A percentile compares a stretch with the other conserved stretches of the same genome.
phyloP scores from a whole-genome alignment of 2,113 vertebrate genomes.

The Mesitornis unicolor region DNA sequence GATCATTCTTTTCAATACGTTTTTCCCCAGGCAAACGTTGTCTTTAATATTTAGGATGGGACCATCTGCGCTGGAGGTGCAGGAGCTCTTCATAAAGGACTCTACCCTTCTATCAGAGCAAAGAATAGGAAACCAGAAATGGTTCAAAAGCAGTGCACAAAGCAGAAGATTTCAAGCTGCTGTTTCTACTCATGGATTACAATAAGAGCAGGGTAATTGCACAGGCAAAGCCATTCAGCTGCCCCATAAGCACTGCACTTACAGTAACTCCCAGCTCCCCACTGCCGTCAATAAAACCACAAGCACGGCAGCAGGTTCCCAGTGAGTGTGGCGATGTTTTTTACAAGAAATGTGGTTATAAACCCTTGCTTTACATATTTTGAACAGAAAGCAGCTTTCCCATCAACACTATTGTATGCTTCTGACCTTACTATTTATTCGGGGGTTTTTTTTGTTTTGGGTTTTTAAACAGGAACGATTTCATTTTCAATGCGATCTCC shows the following conservation, averaged over 20 bases:
- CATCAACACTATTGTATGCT: neutral
- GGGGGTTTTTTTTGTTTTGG: too few species aligned
- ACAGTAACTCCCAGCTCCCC: neutral
- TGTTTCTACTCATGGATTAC: neutral
- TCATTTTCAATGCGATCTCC: neutral
- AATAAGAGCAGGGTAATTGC: neutral
- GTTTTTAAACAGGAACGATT: neutral
- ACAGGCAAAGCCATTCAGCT: neutral
- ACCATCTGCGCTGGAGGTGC: neutral
- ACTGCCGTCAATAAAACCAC: neutral
- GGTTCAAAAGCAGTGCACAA: neutral
- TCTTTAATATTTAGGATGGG: neutral
- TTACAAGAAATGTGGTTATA: neutral
- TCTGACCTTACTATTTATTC: neutral
- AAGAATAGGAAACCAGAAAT: neutral
- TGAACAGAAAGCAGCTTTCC: neutral
- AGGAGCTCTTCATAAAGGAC: neutral
- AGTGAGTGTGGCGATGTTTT: neutral
- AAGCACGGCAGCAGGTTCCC: neutral
- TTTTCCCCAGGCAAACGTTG: neutral
- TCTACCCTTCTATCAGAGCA: too few species aligned
- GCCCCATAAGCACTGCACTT: accelerated
- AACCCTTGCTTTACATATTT: neutral
- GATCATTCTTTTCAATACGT: neutral
- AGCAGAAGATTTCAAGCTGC: neutral